Conservation (phyloP, 2,888 invertebrate species). For the Nemoura dubitans region DNA sequence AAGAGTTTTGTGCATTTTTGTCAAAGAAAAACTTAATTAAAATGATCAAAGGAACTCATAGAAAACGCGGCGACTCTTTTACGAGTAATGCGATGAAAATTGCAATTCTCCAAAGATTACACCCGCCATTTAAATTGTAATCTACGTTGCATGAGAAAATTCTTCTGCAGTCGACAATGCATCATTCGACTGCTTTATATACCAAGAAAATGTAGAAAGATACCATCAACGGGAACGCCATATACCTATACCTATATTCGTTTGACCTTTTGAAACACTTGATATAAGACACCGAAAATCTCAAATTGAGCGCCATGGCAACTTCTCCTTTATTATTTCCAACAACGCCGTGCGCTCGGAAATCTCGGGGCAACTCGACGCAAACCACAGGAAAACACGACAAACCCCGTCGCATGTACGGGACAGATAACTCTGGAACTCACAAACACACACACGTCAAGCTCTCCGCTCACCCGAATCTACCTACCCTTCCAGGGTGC, state of each 20-base stretch:
- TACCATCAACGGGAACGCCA: no score
- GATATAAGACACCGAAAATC: not conserved
- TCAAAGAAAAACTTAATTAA: not conserved
- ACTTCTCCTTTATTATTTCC: not conserved
- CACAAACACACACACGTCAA: no score
- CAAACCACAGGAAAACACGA: not conserved
- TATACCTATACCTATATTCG: not conserved
- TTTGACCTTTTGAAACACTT: not conserved
- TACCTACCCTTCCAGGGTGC: not conserved
- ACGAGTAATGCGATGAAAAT: no score
- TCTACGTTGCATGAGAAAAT: no score
- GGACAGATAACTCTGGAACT: not conserved
- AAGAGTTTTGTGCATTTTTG: not conserved
- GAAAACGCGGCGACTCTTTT: no score
- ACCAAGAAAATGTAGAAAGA: no score
- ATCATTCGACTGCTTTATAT: no score
- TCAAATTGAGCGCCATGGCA: not conserved
- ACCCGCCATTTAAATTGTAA: no score
- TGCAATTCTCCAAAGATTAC: no score
- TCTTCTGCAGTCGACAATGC: no score
- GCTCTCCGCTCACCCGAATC: not conserved
- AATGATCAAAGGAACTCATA: not conserved
- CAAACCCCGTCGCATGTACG: not conserved
- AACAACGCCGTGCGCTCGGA: not conserved
- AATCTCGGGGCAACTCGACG: not conserved